These are phyloP conservation scores for Arenicola marina DNA, from an alignment of 2,888 invertebrate genomes.

Conservation along the genomic window DNA sequence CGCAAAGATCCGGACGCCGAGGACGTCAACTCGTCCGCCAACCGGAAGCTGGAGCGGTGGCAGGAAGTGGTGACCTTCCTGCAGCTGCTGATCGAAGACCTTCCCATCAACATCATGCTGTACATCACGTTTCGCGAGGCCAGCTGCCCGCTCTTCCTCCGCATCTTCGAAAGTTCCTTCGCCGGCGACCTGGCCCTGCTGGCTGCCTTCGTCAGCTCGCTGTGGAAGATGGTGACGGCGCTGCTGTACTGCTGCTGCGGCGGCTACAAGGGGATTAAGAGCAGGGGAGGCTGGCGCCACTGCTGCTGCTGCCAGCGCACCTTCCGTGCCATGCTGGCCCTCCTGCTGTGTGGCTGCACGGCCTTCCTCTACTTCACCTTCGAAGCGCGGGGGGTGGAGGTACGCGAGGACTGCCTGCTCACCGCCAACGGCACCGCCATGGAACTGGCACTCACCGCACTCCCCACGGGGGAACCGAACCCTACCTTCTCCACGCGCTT, in stretches of 20 bases:
- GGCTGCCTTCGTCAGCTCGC: neutral
- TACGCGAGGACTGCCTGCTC: neutral
- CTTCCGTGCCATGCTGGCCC: neutral
- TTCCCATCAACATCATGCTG: neutral
- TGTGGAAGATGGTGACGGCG: neutral
- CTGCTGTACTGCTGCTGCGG: slow-evolving; percentile 1
- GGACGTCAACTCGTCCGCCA: neutral
- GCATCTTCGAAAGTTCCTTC: neutral
- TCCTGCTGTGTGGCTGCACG: neutral
- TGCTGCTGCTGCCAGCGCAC: slow-evolving; percentile 4
- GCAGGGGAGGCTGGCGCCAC: neutral
- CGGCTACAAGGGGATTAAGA: neutral
- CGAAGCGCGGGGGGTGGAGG: neutral
- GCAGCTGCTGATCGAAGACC: neutral
- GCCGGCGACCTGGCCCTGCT: neutral
- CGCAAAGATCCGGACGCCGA: neutral
- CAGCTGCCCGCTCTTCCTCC: neutral
- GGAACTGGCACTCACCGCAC: too few species aligned
- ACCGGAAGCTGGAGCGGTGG: neutral
- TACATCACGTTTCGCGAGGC: neutral
- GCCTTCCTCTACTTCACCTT: slow-evolving; percentile 3
- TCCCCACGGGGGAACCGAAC: too few species aligned
- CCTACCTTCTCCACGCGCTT: too few species aligned
- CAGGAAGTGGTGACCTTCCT: neutral
- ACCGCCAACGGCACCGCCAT: too few species aligned